Evolutionary conservation across 1,140 invertebrate genomes (phyloP).

Genomic region (Hylaeus volcanicus): DNA sequence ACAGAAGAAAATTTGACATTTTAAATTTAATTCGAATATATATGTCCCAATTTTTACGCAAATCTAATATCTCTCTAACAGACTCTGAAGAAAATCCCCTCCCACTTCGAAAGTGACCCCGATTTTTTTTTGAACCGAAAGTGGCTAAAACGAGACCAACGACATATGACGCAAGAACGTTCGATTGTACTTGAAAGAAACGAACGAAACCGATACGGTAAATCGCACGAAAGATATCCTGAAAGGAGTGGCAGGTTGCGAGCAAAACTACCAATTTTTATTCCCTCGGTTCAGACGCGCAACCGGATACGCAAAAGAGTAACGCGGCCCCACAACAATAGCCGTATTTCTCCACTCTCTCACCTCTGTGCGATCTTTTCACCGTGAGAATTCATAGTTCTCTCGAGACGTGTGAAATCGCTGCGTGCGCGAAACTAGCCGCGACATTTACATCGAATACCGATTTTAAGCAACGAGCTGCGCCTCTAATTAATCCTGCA

Average conservation of each 20-base stretch:
- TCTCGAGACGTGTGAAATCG: constrained; percentile 18
- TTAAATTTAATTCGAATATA: too few species aligned
- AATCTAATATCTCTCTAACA: too few species aligned
- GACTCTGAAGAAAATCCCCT: neutral
- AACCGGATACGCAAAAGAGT: neutral
- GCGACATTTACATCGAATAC: constrained; percentile 13
- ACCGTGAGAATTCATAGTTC: neutral
- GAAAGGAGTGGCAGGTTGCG: neutral
- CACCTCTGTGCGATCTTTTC: constrained; percentile 4
- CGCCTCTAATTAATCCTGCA: neutral
- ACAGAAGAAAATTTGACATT: too few species aligned
- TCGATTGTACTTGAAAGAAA: neutral
- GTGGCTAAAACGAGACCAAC: neutral
- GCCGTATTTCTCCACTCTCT: constrained; percentile 6
- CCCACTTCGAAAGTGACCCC: neutral
- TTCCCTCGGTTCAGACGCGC: neutral
- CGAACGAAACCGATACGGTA: too few species aligned
- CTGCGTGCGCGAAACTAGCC: neutral
- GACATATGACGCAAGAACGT: neutral
- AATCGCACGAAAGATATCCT: too few species aligned
- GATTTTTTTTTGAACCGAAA: neutral
- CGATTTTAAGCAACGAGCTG: constrained; percentile 1
- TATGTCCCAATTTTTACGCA: too few species aligned
- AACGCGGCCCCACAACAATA: constrained; percentile 6
- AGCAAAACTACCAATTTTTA: neutral